Conservation (phyloP, 2,888 invertebrate genomes). For the Reticulitermes lucifugus region DNA sequence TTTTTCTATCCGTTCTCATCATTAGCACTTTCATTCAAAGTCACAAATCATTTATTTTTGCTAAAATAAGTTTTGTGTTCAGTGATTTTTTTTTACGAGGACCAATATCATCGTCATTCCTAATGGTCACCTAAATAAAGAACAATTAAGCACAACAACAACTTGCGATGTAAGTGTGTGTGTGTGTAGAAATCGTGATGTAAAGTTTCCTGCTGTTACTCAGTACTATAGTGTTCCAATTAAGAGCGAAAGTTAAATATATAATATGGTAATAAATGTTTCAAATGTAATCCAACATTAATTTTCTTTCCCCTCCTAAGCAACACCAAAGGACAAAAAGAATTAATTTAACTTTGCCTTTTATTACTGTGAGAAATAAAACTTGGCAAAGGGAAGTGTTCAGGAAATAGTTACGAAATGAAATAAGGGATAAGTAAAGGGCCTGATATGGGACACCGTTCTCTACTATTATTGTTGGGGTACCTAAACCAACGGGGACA, state of each 20-base stretch:
- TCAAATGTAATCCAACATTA: neutral
- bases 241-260: neutral
- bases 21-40: neutral
- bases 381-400: too few species aligned
- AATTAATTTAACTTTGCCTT: too few species aligned
- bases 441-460: too few species aligned
- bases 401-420: too few species aligned
- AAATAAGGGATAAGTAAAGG: too few species aligned
- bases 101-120: neutral
- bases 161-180: neutral
- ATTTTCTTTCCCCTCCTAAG: neutral
- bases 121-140: neutral
- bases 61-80: neutral
- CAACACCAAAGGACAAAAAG: too few species aligned
- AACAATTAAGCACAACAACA: neutral
- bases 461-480: too few species aligned
- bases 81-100: neutral
- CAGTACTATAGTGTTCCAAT: neutral
- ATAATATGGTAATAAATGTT: neutral
- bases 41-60: neutral
- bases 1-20: neutral
- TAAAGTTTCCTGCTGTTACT: neutral
- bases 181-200: neutral
- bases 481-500: too few species aligned
- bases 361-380: too few species aligned